Evolutionary conservation across 2,113 vertebrate species (phyloP).

Genomic region (Ochotona curzoniae): DNA sequence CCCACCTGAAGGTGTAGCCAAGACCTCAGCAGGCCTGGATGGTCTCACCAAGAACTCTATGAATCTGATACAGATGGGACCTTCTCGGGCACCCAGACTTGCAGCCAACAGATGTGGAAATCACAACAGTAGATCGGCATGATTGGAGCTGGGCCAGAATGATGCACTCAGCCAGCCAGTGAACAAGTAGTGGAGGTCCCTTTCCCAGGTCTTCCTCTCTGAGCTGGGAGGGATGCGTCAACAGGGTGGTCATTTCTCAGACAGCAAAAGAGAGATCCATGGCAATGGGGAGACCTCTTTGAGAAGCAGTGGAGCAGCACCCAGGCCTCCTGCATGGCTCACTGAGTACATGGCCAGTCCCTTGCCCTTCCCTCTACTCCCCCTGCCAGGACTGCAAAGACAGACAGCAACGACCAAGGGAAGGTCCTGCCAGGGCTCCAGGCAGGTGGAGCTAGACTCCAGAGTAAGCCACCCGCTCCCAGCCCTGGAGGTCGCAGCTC

Average conservation of each 20-base stretch:
- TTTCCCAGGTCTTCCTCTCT: not conserved
- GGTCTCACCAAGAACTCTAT: too few relatives aligned
- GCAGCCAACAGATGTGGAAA: too few relatives aligned
- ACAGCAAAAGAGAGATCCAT: not conserved
- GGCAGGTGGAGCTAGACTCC: conserved; percentile 70
- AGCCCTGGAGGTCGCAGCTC: conserved; percentile 59
- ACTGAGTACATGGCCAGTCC: accelerated
- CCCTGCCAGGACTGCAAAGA: not conserved
- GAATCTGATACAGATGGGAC: not conserved
- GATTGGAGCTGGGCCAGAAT: accelerated
- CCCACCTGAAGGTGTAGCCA: too few relatives aligned
- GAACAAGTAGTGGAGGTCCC: too few relatives aligned
- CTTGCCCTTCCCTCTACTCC: not conserved
- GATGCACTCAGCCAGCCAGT: not conserved
- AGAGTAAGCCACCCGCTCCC: conserved; percentile 84
- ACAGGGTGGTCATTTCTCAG: not conserved
- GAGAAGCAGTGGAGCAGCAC: not conserved
- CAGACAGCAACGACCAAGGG: not conserved
- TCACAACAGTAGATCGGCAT: accelerated
- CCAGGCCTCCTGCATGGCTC: accelerated
- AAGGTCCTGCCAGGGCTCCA: conserved; percentile 31
- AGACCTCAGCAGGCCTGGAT: too few relatives aligned
- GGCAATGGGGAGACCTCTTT: not conserved
- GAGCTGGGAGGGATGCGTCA: not conserved
- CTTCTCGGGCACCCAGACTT: not conserved